These are phyloP conservation scores for Alaudala cheleensis DNA, from an alignment of 2,113 vertebrate genomes.

Conservation along the genomic window DNA sequence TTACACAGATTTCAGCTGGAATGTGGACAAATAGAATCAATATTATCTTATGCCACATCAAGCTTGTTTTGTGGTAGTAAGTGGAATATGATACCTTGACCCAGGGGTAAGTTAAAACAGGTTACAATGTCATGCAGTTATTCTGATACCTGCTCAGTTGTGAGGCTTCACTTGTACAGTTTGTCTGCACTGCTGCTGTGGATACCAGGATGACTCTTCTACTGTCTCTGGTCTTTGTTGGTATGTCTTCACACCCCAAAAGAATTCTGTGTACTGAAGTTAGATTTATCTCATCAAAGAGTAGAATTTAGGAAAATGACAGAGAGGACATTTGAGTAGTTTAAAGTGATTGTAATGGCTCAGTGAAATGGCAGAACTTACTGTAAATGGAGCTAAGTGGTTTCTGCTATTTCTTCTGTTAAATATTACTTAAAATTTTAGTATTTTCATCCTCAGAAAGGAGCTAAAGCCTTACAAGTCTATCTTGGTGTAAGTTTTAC, in stretches of 20 bases:
- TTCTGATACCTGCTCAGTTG: constrained; percentile 15
- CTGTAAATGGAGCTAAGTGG: not conserved
- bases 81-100: not conserved
- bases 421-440: not conserved
- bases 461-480: not conserved
- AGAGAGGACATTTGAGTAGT: not conserved
- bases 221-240: not conserved
- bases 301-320: not conserved
- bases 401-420: not conserved
- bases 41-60: not conserved
- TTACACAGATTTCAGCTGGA: not conserved
- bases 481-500: not conserved
- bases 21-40: not conserved
- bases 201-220: not conserved
- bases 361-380: constrained; percentile 22
- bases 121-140: not conserved
- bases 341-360: not conserved
- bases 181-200: not conserved
- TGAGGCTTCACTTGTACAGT: not conserved
- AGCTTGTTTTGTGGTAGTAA: not conserved
- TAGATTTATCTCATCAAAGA: not conserved
- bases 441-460: not conserved
- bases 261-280: not conserved
- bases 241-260: not conserved
- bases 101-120: constrained; percentile 45